Conservation (phyloP, 2,888 invertebrate genomes). For the Lochmaea crataegi region DNA sequence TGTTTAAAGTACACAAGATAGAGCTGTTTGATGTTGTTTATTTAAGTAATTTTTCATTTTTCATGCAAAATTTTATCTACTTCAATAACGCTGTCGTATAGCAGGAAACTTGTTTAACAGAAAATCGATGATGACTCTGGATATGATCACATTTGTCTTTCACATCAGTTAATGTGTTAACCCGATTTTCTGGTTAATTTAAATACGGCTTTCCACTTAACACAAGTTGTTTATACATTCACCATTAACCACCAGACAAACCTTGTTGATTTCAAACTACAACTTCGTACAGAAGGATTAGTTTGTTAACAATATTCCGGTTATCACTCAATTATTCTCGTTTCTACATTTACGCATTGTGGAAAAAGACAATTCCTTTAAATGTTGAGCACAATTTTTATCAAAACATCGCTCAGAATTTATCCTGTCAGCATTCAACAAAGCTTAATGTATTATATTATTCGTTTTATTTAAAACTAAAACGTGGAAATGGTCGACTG, state of each 20-base stretch:
- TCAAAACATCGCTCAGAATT: background rate
- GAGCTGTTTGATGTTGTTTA: too few relatives aligned
- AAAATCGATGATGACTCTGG: too few relatives aligned
- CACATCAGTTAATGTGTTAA: background rate
- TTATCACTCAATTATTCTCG: background rate
- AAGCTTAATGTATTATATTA: background rate
- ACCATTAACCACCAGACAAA: background rate
- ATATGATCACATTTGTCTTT: background rate
- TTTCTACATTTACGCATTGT: background rate
- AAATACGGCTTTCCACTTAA: background rate
- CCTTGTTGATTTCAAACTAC: background rate
- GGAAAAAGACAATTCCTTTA: background rate
- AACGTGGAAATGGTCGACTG: too few relatives aligned
- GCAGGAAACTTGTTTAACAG: too few relatives aligned
- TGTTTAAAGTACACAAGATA: too few relatives aligned
- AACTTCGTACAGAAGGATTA: background rate
- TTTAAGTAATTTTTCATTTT: too few relatives aligned
- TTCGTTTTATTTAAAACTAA: background rate
- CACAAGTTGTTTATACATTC: background rate
- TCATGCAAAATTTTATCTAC: too few relatives aligned
- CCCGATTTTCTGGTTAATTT: background rate
- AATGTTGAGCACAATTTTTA: background rate
- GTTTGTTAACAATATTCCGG: background rate
- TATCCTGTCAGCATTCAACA: background rate
- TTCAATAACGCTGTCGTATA: too few relatives aligned